Evolutionary conservation across 2,797 vertebrate genomes (phyloP).

Genomic region (Smutsia gigantea): DNA sequence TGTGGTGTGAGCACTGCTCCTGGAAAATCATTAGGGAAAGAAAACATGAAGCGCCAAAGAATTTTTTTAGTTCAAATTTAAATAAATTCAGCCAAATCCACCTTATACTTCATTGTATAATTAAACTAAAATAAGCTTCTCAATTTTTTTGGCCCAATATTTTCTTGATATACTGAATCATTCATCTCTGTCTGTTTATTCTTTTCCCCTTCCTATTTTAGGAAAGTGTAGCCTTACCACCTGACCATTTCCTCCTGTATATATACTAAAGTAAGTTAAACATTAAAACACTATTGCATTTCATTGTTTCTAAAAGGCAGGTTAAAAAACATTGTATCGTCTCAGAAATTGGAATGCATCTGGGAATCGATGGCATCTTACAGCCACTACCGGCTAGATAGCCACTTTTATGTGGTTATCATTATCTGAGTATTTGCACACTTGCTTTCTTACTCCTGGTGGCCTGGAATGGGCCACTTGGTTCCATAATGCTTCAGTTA

Average conservation of each 20-base stretch:
- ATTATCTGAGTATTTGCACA: background rate
- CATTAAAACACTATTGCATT: background rate
- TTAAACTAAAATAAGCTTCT: conserved; percentile 6
- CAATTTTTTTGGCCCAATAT: background rate
- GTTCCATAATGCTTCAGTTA: background rate
- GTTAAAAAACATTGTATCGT: background rate
- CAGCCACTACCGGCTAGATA: background rate
- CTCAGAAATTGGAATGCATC: background rate
- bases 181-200: background rate
- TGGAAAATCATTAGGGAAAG: background rate
- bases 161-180: background rate
- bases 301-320: background rate
- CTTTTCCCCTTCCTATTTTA: background rate
- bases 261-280: background rate
- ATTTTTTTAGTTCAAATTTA: conserved; percentile 17
- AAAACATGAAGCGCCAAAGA: background rate
- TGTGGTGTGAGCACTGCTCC: background rate
- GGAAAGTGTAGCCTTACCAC: background rate
- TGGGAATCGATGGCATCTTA: background rate
- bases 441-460: background rate
- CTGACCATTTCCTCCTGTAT: background rate
- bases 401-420: background rate
- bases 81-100: background rate
- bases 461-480: background rate
- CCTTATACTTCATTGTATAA: background rate